Percentiles rank a stretch among this genome's conserved stretches.
Evolutionary conservation across 2,113 vertebrate species (phyloP).

Genomic region (Sinosuthora webbiana): DNA sequence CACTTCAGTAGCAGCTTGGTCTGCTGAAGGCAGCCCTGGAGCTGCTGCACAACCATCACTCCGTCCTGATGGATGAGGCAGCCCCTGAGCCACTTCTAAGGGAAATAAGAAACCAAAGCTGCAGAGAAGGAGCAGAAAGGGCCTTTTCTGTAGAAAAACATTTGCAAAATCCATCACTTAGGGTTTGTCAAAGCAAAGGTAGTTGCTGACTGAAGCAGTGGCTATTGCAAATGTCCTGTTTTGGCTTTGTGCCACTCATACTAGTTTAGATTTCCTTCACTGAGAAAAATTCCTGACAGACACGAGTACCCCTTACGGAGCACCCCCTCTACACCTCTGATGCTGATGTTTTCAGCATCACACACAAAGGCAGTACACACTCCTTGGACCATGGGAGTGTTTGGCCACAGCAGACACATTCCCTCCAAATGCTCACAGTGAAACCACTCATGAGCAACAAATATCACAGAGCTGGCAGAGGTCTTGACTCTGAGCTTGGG

Average conservation of each 20-base stretch:
- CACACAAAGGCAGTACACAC: neutral
- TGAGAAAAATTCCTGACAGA: neutral
- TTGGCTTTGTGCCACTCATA: neutral
- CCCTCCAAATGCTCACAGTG: neutral
- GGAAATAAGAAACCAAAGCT: neutral
- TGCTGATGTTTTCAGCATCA: neutral
- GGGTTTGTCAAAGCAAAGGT: neutral
- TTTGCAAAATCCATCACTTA: neutral
- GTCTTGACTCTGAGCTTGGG: neutral
- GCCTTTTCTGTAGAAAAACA: neutral
- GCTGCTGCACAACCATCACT: neutral
- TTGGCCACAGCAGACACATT: neutral
- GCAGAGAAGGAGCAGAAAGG: neutral
- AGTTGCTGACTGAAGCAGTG: neutral
- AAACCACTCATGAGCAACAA: neutral
- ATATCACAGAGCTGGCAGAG: neutral
- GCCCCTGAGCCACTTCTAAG: neutral
- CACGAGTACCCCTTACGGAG: accelerated
- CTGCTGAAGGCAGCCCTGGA: neutral
- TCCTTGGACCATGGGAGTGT: accelerated
- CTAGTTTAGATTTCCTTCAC: neutral
- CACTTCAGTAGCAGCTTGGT: neutral
- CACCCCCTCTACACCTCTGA: neutral
- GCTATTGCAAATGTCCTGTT: neutral
- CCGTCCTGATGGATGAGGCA: neutral